A percentile compares a stretch with the other conserved stretches of the same genome.
Evolutionary conservation across 2,888 invertebrate genomes (phyloP).

Genomic region (Muscina levida): DNA sequence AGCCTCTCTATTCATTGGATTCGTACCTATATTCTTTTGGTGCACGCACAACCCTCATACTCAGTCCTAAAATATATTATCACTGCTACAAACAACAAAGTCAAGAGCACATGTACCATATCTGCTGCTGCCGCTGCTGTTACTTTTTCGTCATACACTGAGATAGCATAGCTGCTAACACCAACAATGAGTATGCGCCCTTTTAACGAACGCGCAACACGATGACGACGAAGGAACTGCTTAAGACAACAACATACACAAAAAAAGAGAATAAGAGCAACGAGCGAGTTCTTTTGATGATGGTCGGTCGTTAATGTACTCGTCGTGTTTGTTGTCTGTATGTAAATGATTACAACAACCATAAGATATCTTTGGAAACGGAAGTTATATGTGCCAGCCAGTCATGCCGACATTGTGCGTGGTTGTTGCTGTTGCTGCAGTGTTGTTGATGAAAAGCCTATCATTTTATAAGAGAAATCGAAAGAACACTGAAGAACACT

Average conservation of each 20-base stretch:
- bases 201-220: slow-evolving; percentile 33
- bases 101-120: slow-evolving; percentile 33
- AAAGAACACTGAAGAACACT: slow-evolving; percentile 10
- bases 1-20: slow-evolving; percentile 44
- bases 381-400: slow-evolving; percentile 14
- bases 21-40: too few relatives aligned
- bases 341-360: neutral
- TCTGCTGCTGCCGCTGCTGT: neutral
- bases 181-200: slow-evolving; percentile 31
- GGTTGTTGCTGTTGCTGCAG: neutral
- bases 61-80: neutral
- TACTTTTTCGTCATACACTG: too few relatives aligned
- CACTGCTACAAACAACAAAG: slow-evolving; percentile 34
- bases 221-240: slow-evolving; percentile 11
- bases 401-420: neutral
- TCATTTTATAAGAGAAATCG: neutral
- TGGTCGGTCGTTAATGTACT: too few relatives aligned
- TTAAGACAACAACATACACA: neutral
- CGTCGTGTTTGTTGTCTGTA: slow-evolving; percentile 1
- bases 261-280: slow-evolving; percentile 5
- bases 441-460: slow-evolving; percentile 10
- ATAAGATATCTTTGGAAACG: slow-evolving; percentile 24
- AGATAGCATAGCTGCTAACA: neutral
- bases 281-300: too few relatives aligned
- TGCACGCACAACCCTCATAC: slow-evolving; percentile 28